These are phyloP conservation scores for Mimachlamys varia DNA, from an alignment of 2,888 invertebrate species.

Conservation along the genomic window DNA sequence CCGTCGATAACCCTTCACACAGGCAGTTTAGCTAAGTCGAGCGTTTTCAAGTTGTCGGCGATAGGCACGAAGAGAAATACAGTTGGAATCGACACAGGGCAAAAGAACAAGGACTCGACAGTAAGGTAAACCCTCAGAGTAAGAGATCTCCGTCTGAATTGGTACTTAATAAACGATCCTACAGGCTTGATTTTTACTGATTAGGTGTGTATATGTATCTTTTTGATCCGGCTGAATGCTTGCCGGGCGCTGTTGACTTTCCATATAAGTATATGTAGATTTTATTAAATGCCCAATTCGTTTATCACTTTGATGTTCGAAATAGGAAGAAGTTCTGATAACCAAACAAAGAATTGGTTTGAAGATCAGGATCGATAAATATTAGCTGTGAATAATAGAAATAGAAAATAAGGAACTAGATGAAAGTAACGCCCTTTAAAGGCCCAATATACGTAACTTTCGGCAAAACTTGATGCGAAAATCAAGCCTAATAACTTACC, in stretches of 20 bases:
- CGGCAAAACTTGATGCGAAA: no score
- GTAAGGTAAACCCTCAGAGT: conserved; percentile 28
- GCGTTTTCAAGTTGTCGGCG: conserved; percentile 36
- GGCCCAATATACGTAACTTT: not conserved
- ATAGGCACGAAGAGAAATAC: conserved; percentile 31
- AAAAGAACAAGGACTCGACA: conserved; percentile 24
- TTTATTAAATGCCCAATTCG: conserved; percentile 13
- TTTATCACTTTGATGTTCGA: conserved; percentile 12
- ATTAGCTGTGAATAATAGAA: not conserved
- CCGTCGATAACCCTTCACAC: conserved; percentile 19
- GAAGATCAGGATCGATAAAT: not conserved
- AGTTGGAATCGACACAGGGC: conserved; percentile 33
- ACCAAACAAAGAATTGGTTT: not conserved
- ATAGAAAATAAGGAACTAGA: not conserved
- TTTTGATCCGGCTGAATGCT: conserved; percentile 11
- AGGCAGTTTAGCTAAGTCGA: conserved; percentile 28
- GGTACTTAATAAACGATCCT: conserved; percentile 22
- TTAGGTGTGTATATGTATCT: conserved; percentile 34
- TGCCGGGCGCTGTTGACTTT: conserved; percentile 4
- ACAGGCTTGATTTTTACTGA: conserved; percentile 19
- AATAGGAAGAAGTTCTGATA: conserved; percentile 14
- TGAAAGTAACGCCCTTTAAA: not conserved
- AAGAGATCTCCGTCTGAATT: conserved; percentile 28
- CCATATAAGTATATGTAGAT: conserved; percentile 22
- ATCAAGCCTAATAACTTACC: no score